Base-by-base conservation (phyloP, 2,113 vertebrate species). In the Antigone vipio region DNA sequence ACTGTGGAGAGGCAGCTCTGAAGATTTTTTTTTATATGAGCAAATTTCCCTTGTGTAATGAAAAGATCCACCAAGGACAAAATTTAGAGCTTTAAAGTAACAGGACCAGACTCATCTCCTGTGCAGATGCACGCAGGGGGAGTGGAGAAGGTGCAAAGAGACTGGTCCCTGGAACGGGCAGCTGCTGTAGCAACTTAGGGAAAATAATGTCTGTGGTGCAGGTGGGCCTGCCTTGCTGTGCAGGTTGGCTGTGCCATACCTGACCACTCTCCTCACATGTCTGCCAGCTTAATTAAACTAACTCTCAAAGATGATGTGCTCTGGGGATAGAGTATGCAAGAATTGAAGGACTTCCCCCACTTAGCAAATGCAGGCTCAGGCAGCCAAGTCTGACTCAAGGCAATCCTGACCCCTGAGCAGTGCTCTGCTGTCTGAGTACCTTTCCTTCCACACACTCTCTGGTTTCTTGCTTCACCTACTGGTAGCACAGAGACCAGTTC, bases 81-180 rank as follows among this genome's bases (percentile, higher is more conserved):
- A 59, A 35, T 12, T 11, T 6, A 49, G 32, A 63, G 27, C 8
- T 49, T 10, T 9, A 63, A 42, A 69, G 24, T 14, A 64, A 23
- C 12, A 35, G 42, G 23, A 7, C 8, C 27, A 49, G 58, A 6
- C 4, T 34, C 4, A 0, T 30, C 21, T 27, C 23, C 20, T 80
- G 3, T 44, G 32, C 32, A 22, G 34, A 32, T 17, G 10, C 30
- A 13, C 0, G 0, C 0, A 12, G 14, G 9, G 18, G 9, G 5
- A 18, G 20, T 5, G 50, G 27, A 21, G 58, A 34, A 69, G 38
- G 18, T 76, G 21, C 40, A 64, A 5, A 9, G 44, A 12, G 8
- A 2, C 3, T 29, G 45, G 15, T 71, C 12, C 32, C 62, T 72
- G 67, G 29, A 32, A 17, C 7, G 38, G 52, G 58, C 53, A 64